Evolutionary conservation across 2,888 invertebrate species (phyloP), one percentile per base, ranked within the genome.

Genomic region (Dendrolimus houi): DNA sequence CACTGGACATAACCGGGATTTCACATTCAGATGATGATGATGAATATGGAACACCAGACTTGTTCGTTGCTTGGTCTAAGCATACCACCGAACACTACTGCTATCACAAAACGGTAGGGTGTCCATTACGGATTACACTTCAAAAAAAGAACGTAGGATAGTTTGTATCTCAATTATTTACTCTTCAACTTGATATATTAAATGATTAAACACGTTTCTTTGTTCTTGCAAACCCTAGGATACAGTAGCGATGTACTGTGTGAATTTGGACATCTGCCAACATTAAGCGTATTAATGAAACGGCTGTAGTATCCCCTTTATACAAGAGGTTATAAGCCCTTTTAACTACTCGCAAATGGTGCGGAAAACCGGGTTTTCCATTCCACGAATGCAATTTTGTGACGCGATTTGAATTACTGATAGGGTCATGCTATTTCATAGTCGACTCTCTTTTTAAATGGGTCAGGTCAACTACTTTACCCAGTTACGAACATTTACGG

Each of bases 151-250:
- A 29, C 29, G 29, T 29, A 3, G 29, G 6, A 29, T 6, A 29
- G 29, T 29, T 29, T 29, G 29, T 29, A 29, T 29, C 29, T 29
- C 29, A 29, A 29, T 29, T 29, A 0, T 29, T 6, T 29, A 29
- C 6, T 29, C 6, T 29, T 29, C 0, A 29, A 29, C 0, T 3
- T 29, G 29, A 29, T 29, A 29, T 6, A 6, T 29, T 29, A 29
- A 29, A 29, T 29, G 29, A 29, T 29, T 29, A 29, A 29, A 29
- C 29, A 29, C 47, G 12, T 47, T 71, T 73, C 77, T 81, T 81
- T 81, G 79, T 82, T 78, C 69, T 65, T 61, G 62, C 60, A 60
- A 74, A 71, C 65, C 62, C 60, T 65, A 61, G 63, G 52, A 60
- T 64, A 61, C 63, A 41, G 58, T 60, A 55, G 57, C 59, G 56